Evolutionary conservation across 2,797 vertebrate genomes (phyloP), one percentile per base, ranked within the genome.

Genomic region (Microtus californicus): DNA sequence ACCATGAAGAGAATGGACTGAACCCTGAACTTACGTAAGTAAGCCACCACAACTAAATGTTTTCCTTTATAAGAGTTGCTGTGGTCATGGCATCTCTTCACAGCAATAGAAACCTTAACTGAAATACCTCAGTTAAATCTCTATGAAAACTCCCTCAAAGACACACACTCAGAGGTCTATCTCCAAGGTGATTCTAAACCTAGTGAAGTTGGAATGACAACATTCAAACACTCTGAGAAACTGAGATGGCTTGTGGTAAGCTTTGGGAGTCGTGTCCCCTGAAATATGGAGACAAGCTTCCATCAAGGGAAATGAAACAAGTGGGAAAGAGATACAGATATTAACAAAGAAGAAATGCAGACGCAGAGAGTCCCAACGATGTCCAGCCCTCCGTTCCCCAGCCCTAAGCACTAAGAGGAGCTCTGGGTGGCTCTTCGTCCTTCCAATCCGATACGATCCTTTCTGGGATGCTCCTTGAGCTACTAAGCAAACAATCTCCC

Each of bases 401-500:
- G 56, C 43, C 43, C 40, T 85, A 77, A 96, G 65, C 48, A 81
- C 78, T 63, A 91, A 40, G 34, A 91, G 59, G 37, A 93, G 45
- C 5, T 45, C 40, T 95, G 19, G 13, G 74, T 80, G 31, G 61
- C 37, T 17, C 48, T 87, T 90, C 4, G 90, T 95, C 86, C n/a
- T 97, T 86, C 67, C 31, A 29, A 56, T 95, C 40, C 14, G 31
- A 56, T 78, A 56, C 48, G 14, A 59, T 82, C 19, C 79, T 93
- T 79, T n/a, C 15, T 29, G 34, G 89, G 51, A 92, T 5, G 3
- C 1, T 86, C 45, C 19, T 77, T 97, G 71, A n/a, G 40, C 23
- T 93, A 93, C 45, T 87, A 92, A 96, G 87, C 15, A 78, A 81
- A 88, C 34, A 94, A 10, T 83, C 91, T 14, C 27, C 40, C 29